Conservation (phyloP, 2,113 vertebrate genomes). For the Excalfactoria chinensis region DNA sequence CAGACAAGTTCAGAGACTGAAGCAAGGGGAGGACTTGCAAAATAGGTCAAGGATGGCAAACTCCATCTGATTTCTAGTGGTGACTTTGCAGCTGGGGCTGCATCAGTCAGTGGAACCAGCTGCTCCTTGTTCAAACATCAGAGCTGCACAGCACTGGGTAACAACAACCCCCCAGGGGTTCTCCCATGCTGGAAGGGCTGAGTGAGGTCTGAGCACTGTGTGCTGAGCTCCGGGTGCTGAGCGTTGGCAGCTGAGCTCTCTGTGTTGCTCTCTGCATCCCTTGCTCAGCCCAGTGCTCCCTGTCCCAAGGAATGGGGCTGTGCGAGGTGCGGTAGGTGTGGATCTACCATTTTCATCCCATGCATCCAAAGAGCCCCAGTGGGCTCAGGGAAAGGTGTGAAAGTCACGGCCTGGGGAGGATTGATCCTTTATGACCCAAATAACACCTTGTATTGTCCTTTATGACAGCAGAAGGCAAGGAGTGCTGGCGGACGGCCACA, state of each 20-base stretch:
- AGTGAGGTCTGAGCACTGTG: not conserved
- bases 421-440: not conserved
- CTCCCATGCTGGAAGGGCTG: not conserved
- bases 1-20: not conserved
- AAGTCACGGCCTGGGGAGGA: not conserved
- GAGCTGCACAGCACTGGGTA: not conserved
- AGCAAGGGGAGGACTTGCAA: not conserved
- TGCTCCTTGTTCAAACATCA: not conserved
- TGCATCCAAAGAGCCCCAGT: not conserved
- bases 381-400: not conserved
- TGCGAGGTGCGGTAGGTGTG: not conserved
- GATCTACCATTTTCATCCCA: not conserved
- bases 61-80: rapidly evolving
- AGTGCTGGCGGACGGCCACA: not conserved
- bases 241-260: no score
- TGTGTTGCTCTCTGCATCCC: not conserved
- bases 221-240: no score
- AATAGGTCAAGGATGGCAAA: not conserved
- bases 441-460: not conserved
- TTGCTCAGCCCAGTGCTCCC: not conserved
- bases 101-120: not conserved
- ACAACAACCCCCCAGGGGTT: no score
- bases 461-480: not conserved
- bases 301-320: not conserved
- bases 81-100: not conserved